Evolutionary conservation across 2,113 vertebrate species (phyloP), one percentile per base, ranked within the genome.

Genomic region (Asarcornis scutulata): DNA sequence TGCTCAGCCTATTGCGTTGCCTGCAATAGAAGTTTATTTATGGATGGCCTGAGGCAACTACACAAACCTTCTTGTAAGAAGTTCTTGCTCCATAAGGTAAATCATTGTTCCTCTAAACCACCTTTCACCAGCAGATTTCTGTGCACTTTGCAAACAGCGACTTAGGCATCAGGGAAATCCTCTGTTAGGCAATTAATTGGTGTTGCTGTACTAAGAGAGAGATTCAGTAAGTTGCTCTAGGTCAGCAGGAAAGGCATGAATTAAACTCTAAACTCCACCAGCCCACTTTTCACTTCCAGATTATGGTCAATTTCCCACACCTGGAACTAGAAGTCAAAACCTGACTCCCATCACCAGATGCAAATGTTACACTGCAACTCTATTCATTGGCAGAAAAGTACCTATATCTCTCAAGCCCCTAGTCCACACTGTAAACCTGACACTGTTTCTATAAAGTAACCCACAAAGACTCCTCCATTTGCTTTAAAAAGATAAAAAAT

Each of bases 81-180:
- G 48, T 66, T 86, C 73, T 78, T 95, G 38, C 52, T 27, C 48
- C 62, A 34, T 44, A 90, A 50, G 62, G 34, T 53, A 68, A 46
- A 48, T 55, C 31, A 75, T 38, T 52, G n/a, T 50, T 93, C 22
- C 32, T 63, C 20, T 63, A 66, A 74, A 75, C 20, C 84, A 62
- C 31, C 36, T 93, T 94, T 84, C 68, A 83, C 48, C 69, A 64
- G 56, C 22, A 86, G 79, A 88, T 71, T 88, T 93, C 83, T 77
- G 80, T 55, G n/a, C 52, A 60, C 42, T 84, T 90, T 58, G 26
- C 44, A 86, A 80, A 69, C 42, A 86, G 34, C 1, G 2, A 17
- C 40, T 91, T 81, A 81, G 93, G 76, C 73, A 72, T 73, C 69
- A 84, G 79, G 80, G 69, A 93, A 96, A 81, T 16, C 27, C 17